These are phyloP conservation scores for Brachionus plicatilis DNA, from an alignment of 1,140 invertebrate species.

Conservation along the genomic window DNA sequence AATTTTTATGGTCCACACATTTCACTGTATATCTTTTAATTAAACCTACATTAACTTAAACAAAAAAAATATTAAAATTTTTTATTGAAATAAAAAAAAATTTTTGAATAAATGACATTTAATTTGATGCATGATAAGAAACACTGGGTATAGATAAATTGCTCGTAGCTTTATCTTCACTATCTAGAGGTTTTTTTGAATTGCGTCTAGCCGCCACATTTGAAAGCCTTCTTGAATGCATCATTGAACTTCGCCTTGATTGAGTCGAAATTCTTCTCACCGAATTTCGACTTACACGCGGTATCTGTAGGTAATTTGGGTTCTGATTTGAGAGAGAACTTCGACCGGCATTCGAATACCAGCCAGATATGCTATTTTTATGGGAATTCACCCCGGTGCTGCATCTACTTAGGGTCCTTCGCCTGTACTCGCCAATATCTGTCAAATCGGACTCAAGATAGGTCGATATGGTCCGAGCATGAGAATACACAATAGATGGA, in stretches of 20 bases:
- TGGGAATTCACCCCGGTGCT: neutral
- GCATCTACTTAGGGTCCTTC: slow-evolving; percentile 22
- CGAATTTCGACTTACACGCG: neutral
- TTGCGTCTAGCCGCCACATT: neutral
- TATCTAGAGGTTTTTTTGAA: neutral
- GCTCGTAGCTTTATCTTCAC: neutral
- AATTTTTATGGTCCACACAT: too few species aligned
- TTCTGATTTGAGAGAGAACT: neutral
- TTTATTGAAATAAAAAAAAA: neutral
- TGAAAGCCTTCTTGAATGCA: neutral
- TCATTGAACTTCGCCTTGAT: neutral
- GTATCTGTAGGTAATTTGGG: neutral
- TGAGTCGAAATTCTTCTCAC: neutral
- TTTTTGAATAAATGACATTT: neutral
- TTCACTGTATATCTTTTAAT: too few species aligned
- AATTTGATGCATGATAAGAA: neutral
- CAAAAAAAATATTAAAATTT: neutral
- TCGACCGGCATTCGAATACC: neutral
- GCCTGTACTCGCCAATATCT: slow-evolving; percentile 20
- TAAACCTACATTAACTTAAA: neutral
- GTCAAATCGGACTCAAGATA: neutral
- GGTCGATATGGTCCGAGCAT: neutral
- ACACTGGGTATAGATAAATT: neutral
- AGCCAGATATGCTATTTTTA: neutral
- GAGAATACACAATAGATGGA: slow-evolving; percentile 22